Percentiles rank a stretch among this genome's conserved stretches.
These are phyloP conservation scores for Pandemis heparana DNA, from an alignment of 2,888 invertebrate species.

Conservation along the genomic window DNA sequence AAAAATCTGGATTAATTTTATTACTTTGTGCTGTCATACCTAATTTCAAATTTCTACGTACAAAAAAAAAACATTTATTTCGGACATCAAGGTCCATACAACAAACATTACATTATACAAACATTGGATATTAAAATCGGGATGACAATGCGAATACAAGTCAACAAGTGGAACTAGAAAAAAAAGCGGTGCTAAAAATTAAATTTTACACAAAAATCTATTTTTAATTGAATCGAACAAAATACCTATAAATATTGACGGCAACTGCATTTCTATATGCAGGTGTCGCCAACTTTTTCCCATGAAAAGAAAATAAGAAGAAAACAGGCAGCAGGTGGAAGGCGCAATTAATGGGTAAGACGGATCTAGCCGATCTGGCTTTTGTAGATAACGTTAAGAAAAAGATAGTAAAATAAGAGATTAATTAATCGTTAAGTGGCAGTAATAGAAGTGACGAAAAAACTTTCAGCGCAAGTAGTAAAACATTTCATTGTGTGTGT, in stretches of 20 bases:
- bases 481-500: not conserved
- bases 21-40: too few species aligned
- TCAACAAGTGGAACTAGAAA: too few species aligned
- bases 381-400: slow-evolving; percentile 44
- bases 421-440: not conserved
- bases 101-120: too few species aligned
- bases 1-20: too few species aligned
- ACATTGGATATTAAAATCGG: too few species aligned
- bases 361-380: slow-evolving; percentile 68
- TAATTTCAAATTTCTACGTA: too few species aligned
- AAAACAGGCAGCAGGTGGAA: slow-evolving; percentile 63
- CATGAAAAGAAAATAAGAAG: slow-evolving; percentile 65
- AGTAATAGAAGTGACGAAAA: not conserved
- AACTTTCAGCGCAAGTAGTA: too few species aligned
- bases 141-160: too few species aligned
- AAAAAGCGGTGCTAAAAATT: too few species aligned
- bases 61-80: too few species aligned
- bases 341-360: slow-evolving; percentile 68
- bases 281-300: slow-evolving; percentile 68
- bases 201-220: not conserved
- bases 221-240: not conserved
- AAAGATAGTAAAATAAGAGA: not conserved
- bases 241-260: not conserved
- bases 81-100: too few species aligned
- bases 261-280: slow-evolving; percentile 45